These are phyloP conservation scores for Hoplodrina blanda DNA, from an alignment of 2,888 invertebrate species.

Conservation along the genomic window DNA sequence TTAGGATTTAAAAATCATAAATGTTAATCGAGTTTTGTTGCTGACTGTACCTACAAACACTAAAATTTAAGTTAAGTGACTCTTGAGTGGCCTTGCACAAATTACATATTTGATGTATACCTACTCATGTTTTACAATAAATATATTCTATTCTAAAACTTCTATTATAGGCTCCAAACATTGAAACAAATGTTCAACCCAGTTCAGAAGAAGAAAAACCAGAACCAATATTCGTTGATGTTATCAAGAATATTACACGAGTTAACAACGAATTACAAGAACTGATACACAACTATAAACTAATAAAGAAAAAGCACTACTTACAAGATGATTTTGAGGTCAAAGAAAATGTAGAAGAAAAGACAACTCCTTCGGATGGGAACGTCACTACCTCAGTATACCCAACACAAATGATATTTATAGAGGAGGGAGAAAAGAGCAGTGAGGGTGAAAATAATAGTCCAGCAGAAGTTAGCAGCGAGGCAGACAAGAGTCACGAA, in stretches of 20 bases:
- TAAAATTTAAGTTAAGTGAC: too few relatives aligned
- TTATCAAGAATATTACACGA: slow-evolving; percentile 79
- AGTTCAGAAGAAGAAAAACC: slow-evolving; percentile 32
- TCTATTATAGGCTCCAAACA: slow-evolving; percentile 51
- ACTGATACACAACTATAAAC: slow-evolving; percentile 77
- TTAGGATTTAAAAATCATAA: too few relatives aligned
- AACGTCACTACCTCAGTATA: neutral
- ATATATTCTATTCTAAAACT: too few relatives aligned
- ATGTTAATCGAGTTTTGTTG: too few relatives aligned
- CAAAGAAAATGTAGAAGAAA: neutral
- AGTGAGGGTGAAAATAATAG: neutral
- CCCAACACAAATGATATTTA: slow-evolving; percentile 66
- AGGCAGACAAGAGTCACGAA: slow-evolving; percentile 11
- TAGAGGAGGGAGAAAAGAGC: slow-evolving; percentile 51
- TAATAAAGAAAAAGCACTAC: slow-evolving; percentile 72
- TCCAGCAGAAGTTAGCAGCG: neutral
- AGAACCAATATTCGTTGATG: slow-evolving; percentile 69
- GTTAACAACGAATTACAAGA: slow-evolving; percentile 77
- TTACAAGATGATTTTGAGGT: slow-evolving; percentile 63
- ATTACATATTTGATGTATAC: too few relatives aligned
- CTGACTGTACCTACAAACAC: too few relatives aligned
- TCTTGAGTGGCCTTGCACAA: too few relatives aligned
- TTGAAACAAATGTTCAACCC: slow-evolving; percentile 20
- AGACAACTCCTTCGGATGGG: neutral
- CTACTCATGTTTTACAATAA: too few relatives aligned